Evolutionary conservation across 2,888 invertebrate species (phyloP).

Genomic region (Nomada hirtipes): DNA sequence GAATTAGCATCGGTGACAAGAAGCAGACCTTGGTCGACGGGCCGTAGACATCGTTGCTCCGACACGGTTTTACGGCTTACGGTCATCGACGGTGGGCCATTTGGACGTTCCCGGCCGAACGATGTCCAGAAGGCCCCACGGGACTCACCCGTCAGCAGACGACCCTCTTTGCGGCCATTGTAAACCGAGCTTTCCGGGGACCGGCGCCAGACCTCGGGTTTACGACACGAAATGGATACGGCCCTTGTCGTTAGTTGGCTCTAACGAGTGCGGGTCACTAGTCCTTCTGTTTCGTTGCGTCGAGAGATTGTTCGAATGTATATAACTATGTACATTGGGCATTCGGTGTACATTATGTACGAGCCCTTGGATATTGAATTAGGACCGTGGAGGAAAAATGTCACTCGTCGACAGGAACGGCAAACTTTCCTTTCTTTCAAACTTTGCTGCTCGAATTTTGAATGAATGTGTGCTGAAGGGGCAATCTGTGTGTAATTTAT

Average conservation of each 20-base stretch:
- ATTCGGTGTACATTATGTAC: too few relatives aligned
- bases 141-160: slow-evolving; percentile 48
- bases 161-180: slow-evolving; percentile 64
- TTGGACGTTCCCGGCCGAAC: slow-evolving; percentile 65
- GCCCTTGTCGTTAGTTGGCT: slow-evolving; percentile 65
- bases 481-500: too few relatives aligned
- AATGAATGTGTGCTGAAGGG: too few relatives aligned
- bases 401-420: too few relatives aligned
- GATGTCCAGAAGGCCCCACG: slow-evolving; percentile 71
- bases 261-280: slow-evolving; percentile 64
- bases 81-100: slow-evolving; percentile 66
- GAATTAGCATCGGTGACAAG: slow-evolving; percentile 57
- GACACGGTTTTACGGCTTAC: slow-evolving; percentile 70
- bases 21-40: slow-evolving; percentile 43
- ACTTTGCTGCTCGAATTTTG: too few relatives aligned
- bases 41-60: slow-evolving; percentile 36
- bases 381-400: too few relatives aligned
- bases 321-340: too few relatives aligned
- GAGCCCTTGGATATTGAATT: too few relatives aligned
- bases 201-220: slow-evolving; percentile 77
- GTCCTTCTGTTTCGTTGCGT: slow-evolving; percentile 43
- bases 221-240: slow-evolving; percentile 65
- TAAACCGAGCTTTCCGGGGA: slow-evolving; percentile 66
- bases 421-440: too few relatives aligned
- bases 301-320: background rate